A percentile compares a stretch with the other conserved stretches of the same genome.
phyloP scores from a whole-genome alignment of 2,888 invertebrate species.

The Tribolium freemani region DNA sequence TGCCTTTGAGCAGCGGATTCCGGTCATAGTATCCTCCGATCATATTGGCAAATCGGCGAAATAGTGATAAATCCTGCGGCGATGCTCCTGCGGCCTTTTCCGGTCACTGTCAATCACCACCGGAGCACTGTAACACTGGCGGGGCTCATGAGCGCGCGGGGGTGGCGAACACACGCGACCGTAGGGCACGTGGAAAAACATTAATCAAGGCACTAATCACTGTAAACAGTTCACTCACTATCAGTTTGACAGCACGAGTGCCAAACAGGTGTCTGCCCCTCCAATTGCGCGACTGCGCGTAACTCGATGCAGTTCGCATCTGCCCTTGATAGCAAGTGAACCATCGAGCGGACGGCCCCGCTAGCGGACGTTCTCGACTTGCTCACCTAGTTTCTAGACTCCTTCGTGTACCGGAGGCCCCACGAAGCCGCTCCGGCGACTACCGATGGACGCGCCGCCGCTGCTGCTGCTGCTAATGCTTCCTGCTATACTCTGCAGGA shows the following conservation, averaged over 20 bases:
- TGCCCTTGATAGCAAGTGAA: conserved; percentile 64
- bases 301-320: conserved; percentile 48
- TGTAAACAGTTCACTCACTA: conserved; percentile 56
- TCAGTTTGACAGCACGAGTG: conserved; percentile 58
- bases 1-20: conserved; percentile 74
- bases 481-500: too few relatives aligned
- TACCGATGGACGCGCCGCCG: not conserved
- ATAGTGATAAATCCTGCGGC: conserved; percentile 14
- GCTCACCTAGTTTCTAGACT: conserved; percentile 60
- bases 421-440: conserved; percentile 1
- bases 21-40: conserved; percentile 72
- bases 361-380: conserved; percentile 53
- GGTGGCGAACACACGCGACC: conserved; percentile 41
- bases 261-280: conserved; percentile 59
- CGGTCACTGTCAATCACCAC: conserved; percentile 38
- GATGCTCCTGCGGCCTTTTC: not conserved
- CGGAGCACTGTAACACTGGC: conserved; percentile 38
- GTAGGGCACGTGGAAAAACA: conserved; percentile 55
- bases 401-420: conserved; percentile 36
- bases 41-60: conserved; percentile 58
- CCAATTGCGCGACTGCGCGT: conserved; percentile 49
- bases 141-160: conserved; percentile 39
- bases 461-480: too few relatives aligned
- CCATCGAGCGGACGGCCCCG: conserved; percentile 55
- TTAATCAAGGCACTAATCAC: conserved; percentile 56